Evolutionary conservation across 2,888 invertebrate genomes (phyloP).

Genomic region (Diadegma fenestrale): DNA sequence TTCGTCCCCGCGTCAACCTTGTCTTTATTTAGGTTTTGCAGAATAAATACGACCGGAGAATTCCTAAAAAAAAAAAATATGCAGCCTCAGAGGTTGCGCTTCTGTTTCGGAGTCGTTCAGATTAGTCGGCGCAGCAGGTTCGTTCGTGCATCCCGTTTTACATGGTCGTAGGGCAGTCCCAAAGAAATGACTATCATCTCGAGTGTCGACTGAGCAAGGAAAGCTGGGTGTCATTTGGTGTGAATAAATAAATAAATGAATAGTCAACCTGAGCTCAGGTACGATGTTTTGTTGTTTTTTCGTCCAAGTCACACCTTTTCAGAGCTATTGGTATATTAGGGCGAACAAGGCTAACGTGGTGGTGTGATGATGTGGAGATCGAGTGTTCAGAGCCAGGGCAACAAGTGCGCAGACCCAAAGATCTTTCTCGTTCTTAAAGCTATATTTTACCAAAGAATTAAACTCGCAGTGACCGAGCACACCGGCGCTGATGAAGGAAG

Average conservation of each 20-base stretch:
- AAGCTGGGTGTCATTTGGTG: constrained; percentile 54
- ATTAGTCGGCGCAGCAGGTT: constrained; percentile 42
- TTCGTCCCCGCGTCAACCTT: constrained; percentile 3
- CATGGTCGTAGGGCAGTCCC: constrained; percentile 26
- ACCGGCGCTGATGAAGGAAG: constrained; percentile 22
- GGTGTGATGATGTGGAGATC: constrained; percentile 54
- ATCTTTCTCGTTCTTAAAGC: constrained; percentile 30
- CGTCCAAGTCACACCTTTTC: constrained; percentile 74
- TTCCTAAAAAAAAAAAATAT: background rate
- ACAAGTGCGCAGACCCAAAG: constrained; percentile 32
- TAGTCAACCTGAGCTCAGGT: constrained; percentile 66
- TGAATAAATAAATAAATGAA: constrained; percentile 81
- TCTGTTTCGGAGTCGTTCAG: constrained; percentile 36
- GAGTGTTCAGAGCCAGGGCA: constrained; percentile 40
- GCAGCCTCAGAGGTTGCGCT: constrained; percentile 46
- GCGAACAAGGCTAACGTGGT: constrained; percentile 9
- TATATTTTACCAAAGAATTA: constrained; percentile 16
- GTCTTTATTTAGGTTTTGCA: constrained; percentile 71
- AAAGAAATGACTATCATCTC: constrained; percentile 47
- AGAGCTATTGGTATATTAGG: constrained; percentile 41
- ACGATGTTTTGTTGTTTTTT: constrained; percentile 74
- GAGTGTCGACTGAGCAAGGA: constrained; percentile 58
- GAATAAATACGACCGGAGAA: constrained; percentile 59
- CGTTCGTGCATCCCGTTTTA: constrained; percentile 49
- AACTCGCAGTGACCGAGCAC: constrained; percentile 43